Evolutionary conservation across 2,888 invertebrate species (phyloP), one percentile per base, ranked within the genome.

Genomic region (Drosophila ezoana): DNA sequence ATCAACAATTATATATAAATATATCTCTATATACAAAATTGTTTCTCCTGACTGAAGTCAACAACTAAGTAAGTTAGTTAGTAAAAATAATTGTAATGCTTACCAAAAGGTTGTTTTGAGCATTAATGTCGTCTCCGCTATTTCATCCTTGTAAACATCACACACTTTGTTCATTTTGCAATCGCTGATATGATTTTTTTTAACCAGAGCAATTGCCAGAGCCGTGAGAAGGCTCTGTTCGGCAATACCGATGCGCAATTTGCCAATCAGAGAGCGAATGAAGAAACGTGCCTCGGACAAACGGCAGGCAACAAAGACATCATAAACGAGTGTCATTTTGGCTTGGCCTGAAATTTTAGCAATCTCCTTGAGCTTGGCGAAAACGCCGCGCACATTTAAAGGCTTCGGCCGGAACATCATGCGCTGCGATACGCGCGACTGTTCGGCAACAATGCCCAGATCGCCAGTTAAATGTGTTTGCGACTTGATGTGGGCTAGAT

Each of bases 161-260:
- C 93, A 93, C 0, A 90, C 79, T 87, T 96, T 95, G 53, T 92
- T 93, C 0, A 97, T 96, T 40, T 98, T 87, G 33, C 79, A 73
- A 20, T 81, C 79, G 1, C 49, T 41, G 3, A 81, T 60, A 32
- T 73, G 76, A 14, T 71, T 76, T 54, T 72, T 81, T 20, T 93
- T 93, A n/a, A 96, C 94, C 72, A 95, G 94, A 2, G 98, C 98
- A 82, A 96, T 94, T 0, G 98, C 98, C 48, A 99, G 92, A 10
- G 99, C 98, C 92, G 97, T 94, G 48, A 99, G 93, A 37, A 99
- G 95, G 0, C 98, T 98, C 92, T 99, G 98, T 90, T 99, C 99
- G 0, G 99, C 99, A 62, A 99, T 93, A 0, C 99, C 99, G 81
- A 99, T 98, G 48, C 99, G 94, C 60, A 99, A 93, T 93, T 99